Conservation (phyloP, 2,888 invertebrate genomes). For the Scelioninae gen. 2 region DNA sequence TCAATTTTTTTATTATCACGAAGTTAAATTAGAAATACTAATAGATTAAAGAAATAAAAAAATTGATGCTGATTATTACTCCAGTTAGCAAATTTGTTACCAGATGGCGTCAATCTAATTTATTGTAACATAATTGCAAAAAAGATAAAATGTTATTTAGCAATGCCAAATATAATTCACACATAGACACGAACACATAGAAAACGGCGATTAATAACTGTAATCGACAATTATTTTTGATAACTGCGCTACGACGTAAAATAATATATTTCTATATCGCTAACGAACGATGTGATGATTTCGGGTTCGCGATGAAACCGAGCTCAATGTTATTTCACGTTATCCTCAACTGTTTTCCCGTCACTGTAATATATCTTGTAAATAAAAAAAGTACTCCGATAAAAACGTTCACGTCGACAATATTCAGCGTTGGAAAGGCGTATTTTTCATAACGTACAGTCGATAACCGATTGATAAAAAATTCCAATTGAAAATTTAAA, state of each 20-base stretch:
- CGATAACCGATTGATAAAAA: not conserved
- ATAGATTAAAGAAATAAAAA: not conserved
- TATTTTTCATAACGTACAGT: constrained; percentile 43
- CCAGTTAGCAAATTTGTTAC: constrained; percentile 4
- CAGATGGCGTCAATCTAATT: constrained; percentile 26
- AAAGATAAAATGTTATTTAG: constrained; percentile 20
- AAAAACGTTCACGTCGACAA: constrained; percentile 47
- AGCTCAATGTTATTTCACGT: constrained; percentile 49
- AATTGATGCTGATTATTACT: constrained; percentile 4
- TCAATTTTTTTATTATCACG: too few species aligned
- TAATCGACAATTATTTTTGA: constrained; percentile 51
- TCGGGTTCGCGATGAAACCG: constrained; percentile 27
- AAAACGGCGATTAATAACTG: constrained; percentile 37
- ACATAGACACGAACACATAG: constrained; percentile 9
- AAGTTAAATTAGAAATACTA: too few species aligned
- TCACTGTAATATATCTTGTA: constrained; percentile 45
- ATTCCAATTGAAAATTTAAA: constrained; percentile 3
- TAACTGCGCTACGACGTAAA: constrained; percentile 35
- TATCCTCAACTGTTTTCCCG: constrained; percentile 6
- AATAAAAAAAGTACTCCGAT: constrained; percentile 18
- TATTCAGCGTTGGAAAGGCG: constrained; percentile 42
- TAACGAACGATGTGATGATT: constrained; percentile 48
- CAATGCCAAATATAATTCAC: constrained; percentile 25
- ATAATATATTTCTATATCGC: constrained; percentile 49
- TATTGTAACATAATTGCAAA: constrained; percentile 29